These are phyloP conservation scores for Augiades crinisus DNA, from an alignment of 2,888 invertebrate genomes.

Conservation along the genomic window DNA sequence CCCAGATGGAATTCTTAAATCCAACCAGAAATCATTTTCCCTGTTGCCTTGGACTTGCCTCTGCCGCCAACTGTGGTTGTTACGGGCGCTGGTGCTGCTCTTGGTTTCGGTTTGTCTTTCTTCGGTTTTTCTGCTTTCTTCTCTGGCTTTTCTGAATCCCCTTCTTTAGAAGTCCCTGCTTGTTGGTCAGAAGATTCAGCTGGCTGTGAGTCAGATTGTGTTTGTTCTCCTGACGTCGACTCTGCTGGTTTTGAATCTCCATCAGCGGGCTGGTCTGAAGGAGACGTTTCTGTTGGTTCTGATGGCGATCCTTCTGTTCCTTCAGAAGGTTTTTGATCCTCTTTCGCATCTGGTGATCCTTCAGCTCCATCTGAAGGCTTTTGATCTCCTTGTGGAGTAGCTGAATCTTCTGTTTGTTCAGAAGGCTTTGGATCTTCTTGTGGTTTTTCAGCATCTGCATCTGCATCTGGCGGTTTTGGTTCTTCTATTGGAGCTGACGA, in stretches of 20 bases:
- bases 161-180: conserved; percentile 38
- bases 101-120: conserved; percentile 39
- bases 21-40: conserved; percentile 88
- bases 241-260: conserved; percentile 21
- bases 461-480: conserved; percentile 3
- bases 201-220: conserved; percentile 45
- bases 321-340: conserved; percentile 5
- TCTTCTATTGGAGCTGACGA: conserved; percentile 29
- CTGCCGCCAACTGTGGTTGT: conserved; percentile 74
- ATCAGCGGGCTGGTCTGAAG: conserved; percentile 12
- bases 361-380: conserved; percentile 8
- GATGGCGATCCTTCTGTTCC: conserved; percentile 11
- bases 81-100: conserved; percentile 48
- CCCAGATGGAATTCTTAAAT: conserved; percentile 70
- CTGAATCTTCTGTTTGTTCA: background rate
- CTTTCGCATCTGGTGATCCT: conserved; percentile 1
- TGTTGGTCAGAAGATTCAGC: conserved; percentile 31
- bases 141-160: conserved; percentile 25
- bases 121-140: conserved; percentile 35
- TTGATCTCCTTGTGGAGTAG: background rate
- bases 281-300: conserved; percentile 3
- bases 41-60: conserved; percentile 88
- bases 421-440: conserved; percentile 19
- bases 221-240: conserved; percentile 33
- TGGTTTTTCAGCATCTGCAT: too few relatives aligned